These are phyloP conservation scores for Latrodectus hesperus DNA, from an alignment of 2,888 invertebrate species.

Conservation along the genomic window DNA sequence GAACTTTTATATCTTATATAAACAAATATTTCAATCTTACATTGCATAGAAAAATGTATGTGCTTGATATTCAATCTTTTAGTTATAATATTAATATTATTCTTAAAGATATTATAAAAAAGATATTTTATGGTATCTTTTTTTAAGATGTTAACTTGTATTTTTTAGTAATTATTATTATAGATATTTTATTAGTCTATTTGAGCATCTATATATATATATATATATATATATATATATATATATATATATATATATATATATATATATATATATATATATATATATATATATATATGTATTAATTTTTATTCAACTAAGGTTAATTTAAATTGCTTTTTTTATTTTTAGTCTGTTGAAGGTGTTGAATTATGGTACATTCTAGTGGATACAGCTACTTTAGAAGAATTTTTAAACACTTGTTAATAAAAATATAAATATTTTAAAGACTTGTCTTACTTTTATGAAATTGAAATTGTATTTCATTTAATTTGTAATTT, in stretches of 20 bases:
- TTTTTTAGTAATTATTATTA: background rate
- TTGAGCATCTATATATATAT: too few species aligned
- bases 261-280: too few species aligned
- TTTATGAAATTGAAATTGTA: too few species aligned
- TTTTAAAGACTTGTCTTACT: background rate
- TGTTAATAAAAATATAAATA: slow-evolving; percentile 32
- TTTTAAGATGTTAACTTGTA: background rate
- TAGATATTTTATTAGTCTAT: background rate
- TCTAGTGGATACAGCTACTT: slow-evolving; percentile 54
- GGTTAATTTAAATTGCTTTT: background rate
- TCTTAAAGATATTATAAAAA: background rate
- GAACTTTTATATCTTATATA: background rate
- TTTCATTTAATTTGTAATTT: too few species aligned
- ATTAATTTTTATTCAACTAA: background rate
- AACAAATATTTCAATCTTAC: too few species aligned
- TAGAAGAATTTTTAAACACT: slow-evolving; percentile 59
- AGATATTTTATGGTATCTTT: background rate
- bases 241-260: too few species aligned
- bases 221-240: too few species aligned
- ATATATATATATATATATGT: background rate
- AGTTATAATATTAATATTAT: slow-evolving; percentile 1
- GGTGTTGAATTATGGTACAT: slow-evolving; percentile 61
- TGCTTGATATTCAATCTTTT: too few species aligned
- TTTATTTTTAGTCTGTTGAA: slow-evolving; percentile 47
- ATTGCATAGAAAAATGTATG: too few species aligned